Base-by-base conservation (phyloP, 2,888 invertebrate species). In the Calameuta idolon region DNA sequence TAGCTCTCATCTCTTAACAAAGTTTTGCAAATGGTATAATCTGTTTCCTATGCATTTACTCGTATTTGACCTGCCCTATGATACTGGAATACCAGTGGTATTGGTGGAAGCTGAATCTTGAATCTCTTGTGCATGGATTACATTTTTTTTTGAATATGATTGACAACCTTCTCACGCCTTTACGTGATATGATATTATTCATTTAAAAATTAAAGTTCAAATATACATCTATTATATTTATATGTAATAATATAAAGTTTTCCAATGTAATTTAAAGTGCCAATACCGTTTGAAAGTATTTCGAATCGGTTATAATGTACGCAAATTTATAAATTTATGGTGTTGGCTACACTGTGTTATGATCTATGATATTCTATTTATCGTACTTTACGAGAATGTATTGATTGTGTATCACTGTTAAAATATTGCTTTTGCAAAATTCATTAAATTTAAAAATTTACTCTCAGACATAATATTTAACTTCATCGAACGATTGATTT, bases 1-100 rank as follows among this genome's bases (percentile, higher is more conserved):
- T 97, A 75, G 96, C 96, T 69, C 92, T 97, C 1, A 93, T 96
- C 79, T 84, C 89, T 3, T 90, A 87, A 87, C 77, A 9, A 23
- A 2, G 55, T 55, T 23, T 23, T 2, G 9, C 9, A 23, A 55
- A 55, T 55, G 9, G 23, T 23, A 23, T 55, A 55, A 55, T 23
- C 23, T 55, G 23, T 23, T 23, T 23, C 2, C 23, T 23, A 23
- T 23, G 55, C 55, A 55, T 55, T 55, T 55, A 23, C 55, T 55
- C 9, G 5, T 23, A 55, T 23, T 55, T 55, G 23, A 23, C 0
- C 5, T 23, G 23, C 40, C 23, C 15, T 5, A 40, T 40, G 5
- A 23, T 55, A 55, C 55, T 55, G 55, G 23, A 23, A 9, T 55
- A 55, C 9, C 55, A 55, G 55, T 1, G 5, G 23, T 9, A 55